A percentile compares a stretch with the other conserved stretches of the same genome.
These are phyloP conservation scores for Motacilla tschutschensis DNA, from an alignment of 2,113 vertebrate genomes.

Conservation along the genomic window DNA sequence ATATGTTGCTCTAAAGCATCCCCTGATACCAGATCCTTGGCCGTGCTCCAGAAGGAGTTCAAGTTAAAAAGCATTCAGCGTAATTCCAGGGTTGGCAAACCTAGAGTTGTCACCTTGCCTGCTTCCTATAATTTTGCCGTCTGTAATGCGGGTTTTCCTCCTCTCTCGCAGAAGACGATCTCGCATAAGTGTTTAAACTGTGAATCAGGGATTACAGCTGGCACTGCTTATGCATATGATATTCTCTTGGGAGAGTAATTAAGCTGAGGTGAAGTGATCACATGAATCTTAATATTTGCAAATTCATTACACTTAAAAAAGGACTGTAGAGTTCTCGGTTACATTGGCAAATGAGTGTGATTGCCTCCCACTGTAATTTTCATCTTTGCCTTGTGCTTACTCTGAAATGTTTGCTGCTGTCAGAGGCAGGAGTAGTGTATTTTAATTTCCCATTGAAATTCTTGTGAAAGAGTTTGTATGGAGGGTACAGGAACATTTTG, in stretches of 20 bases:
- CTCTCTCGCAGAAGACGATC: not conserved
- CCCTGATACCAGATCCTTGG: slow-evolving; percentile 12
- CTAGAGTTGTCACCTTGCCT: slow-evolving; percentile 39
- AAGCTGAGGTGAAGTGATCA: slow-evolving; percentile 8
- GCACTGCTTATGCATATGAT: not conserved
- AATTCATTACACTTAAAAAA: not conserved
- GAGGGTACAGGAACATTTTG: not conserved
- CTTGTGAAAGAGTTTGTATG: not conserved
- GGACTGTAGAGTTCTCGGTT: not conserved
- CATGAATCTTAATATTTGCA: slow-evolving; percentile 40
- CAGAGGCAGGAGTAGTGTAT: not conserved
- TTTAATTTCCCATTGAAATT: slow-evolving; percentile 5
- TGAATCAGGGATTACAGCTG: not conserved
- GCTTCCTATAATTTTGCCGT: not conserved
- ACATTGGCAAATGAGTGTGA: not conserved
- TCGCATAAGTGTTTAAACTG: slow-evolving; percentile 11
- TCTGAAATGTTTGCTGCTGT: not conserved
- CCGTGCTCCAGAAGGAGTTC: slow-evolving; percentile 17
- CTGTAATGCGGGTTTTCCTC: slow-evolving; percentile 16
- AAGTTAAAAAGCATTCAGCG: not conserved
- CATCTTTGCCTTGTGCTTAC: not conserved
- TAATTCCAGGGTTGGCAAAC: slow-evolving; percentile 20
- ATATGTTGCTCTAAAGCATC: slow-evolving; percentile 36
- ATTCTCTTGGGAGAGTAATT: slow-evolving; percentile 41
- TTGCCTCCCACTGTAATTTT: slow-evolving; percentile 14